These are phyloP conservation scores for Chloromyia formosa DNA, from an alignment of 2,888 invertebrate species.

Conservation along the genomic window DNA sequence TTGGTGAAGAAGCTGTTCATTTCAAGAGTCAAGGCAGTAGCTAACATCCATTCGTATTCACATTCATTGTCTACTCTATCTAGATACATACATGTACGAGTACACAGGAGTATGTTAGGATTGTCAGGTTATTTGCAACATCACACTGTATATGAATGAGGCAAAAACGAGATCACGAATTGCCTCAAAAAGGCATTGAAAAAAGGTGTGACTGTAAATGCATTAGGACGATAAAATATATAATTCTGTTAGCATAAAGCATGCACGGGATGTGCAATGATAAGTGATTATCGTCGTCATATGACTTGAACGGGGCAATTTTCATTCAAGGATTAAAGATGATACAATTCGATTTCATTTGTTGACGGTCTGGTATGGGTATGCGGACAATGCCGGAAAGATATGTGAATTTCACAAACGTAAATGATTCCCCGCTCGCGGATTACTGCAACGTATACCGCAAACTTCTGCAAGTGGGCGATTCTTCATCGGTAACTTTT, in stretches of 20 bases:
- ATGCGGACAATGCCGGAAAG: too few relatives aligned
- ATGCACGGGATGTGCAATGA: neutral
- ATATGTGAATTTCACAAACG: too few relatives aligned
- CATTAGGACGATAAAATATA: slow-evolving; percentile 20
- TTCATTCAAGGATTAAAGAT: slow-evolving; percentile 41
- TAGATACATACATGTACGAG: too few relatives aligned
- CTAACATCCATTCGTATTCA: neutral
- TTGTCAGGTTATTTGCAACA: slow-evolving; percentile 13
- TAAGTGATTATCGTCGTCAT: slow-evolving; percentile 30
- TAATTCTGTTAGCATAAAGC: slow-evolving; percentile 21
- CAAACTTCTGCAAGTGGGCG: too few relatives aligned
- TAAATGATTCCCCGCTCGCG: too few relatives aligned
- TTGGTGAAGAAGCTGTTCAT: slow-evolving; percentile 39
- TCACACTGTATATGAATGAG: neutral
- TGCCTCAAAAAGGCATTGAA: neutral
- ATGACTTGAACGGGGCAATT: neutral
- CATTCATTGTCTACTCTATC: too few relatives aligned
- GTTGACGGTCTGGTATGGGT: neutral
- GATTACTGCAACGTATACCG: too few relatives aligned
- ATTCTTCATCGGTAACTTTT: too few relatives aligned
- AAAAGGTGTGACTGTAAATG: slow-evolving; percentile 1
- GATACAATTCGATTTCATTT: slow-evolving; percentile 8
- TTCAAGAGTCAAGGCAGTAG: neutral
- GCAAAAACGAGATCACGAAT: slow-evolving; percentile 27
- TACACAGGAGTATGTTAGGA: too few relatives aligned